Evolutionary conservation across 2,113 vertebrate species (phyloP), one percentile per base, ranked within the genome.

Genomic region (Forbesichthys papilliferus): DNA sequence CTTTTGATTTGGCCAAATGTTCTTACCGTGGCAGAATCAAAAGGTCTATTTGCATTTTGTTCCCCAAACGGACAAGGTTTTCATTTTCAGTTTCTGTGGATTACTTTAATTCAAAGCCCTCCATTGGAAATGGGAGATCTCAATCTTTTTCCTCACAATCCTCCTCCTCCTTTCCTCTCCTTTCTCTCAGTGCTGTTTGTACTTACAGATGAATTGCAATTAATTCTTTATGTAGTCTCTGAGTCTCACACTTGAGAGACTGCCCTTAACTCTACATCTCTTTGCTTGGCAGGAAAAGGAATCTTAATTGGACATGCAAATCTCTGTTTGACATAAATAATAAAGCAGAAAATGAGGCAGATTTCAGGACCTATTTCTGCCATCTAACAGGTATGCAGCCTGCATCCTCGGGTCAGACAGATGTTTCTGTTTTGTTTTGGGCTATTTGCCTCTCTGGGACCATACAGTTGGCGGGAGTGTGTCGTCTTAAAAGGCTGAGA

Each of bases 11-110:
- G 67, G 58, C 74, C 60, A 82, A 65, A 84, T 87, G 68, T 86
- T 81, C 74, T 81, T 46, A 70, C 82, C 65, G 75, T 64, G 58
- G 75, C 79, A 9, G 55, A 89, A 90, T 85, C 85, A 87, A 90
- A 91, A 87, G 77, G 70, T 85, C 81, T 87, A 85, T 87, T 86
- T 90, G 71, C 79, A 82, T 84, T 11, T 46, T 18, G 4, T n/a
- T 4, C 13, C 49, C 49, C 49, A 13, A 80, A 80, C 68, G 78
- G 74, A 80, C 74, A 76, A 84, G 83, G 68, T 87, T 88, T 91
- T 90, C 83, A 87, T 90, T 89, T 90, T 66, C 88, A 86, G 61
- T 75, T 42, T 82, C 67, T 76, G 77, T 82, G 86, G 90, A 89
- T 90, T 91, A 90, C 71, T 66, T 81, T 62, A 55, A 80, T 77